Evolutionary conservation across 2,113 vertebrate species (phyloP).

Genomic region (Micronycteris hirsuta): DNA sequence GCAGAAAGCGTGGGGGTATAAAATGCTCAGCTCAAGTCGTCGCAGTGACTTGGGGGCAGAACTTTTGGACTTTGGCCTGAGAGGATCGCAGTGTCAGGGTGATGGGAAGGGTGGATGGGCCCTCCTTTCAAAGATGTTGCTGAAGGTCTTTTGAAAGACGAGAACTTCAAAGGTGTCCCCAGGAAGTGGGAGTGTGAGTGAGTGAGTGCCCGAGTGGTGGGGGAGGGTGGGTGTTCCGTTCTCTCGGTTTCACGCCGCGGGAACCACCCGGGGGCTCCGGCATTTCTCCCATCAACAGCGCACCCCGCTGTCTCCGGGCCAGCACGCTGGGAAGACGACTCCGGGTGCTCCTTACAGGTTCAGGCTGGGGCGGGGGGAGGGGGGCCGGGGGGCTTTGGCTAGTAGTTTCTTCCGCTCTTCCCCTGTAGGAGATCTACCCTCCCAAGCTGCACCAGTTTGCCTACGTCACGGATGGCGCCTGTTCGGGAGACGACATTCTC

Average conservation of each 20-base stretch:
- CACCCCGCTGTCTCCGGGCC: background rate
- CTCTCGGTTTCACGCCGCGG: background rate
- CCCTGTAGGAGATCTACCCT: constrained; percentile 94
- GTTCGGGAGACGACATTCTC: constrained; percentile 94
- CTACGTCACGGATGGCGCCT: constrained; percentile 96
- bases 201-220: background rate
- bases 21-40: background rate
- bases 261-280: background rate
- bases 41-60: background rate
- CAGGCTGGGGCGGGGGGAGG: too few relatives aligned
- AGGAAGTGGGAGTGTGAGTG: background rate
- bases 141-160: background rate
- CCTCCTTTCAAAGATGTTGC: background rate
- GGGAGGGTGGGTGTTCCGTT: background rate
- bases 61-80: background rate
- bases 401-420: background rate
- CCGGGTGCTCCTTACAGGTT: background rate
- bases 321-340: background rate
- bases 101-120: background rate
- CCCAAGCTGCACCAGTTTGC: constrained; percentile 97
- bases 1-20: background rate
- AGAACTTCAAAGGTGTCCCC: background rate
- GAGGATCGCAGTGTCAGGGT: background rate
- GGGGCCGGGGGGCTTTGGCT: background rate
- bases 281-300: background rate